Evolutionary conservation across 2,888 invertebrate species (phyloP), one percentile per base, ranked within the genome.

Genomic region (Tipula lateralis): DNA sequence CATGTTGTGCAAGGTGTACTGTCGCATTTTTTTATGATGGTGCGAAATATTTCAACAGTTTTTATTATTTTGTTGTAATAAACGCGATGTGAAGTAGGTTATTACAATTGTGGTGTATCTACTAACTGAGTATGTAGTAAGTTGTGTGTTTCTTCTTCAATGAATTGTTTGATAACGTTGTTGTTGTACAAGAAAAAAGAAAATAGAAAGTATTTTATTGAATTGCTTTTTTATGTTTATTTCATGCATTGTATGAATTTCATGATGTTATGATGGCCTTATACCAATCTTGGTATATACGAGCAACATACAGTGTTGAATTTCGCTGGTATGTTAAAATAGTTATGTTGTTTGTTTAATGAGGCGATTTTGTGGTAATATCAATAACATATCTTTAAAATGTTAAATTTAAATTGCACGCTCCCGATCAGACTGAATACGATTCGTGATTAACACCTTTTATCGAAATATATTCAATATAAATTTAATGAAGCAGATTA

Each of bases 121-220:
- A 16, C 16, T 50, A 4, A n/a, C 39, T 24, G 24, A 0, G 12
- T 66, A 66, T 66, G 66, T 24, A 66, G 66, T 66, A 66, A 66
- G 16, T 50, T 16, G 5, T n/a, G 1, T 2, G 1, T 24, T 66
- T 66, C 44, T 66, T 66, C 24, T 66, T 24, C 24, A 24, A 24
- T 66, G 66, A 66, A 66, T 44, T 4, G 9, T 44, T 44, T 44
- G 1, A 44, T 44, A 44, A 44, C 44, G n/a, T 44, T n/a, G 13
- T 66, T 24, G 24, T 19, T 44, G 44, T 16, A 16, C 9, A n/a
- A 44, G 16, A 44, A 39, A 39, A 5, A 44, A 44, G n/a, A 44
- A 44, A 44, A 44, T 44, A 66, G 66, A 66, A 66, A 66, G 66
- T 66, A 66, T 66, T 66, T 66, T 66, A 66, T 24, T 66, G 24